These are phyloP conservation scores for Rallus crepitans DNA, from an alignment of 2,797 vertebrate genomes.

Conservation along the genomic window DNA sequence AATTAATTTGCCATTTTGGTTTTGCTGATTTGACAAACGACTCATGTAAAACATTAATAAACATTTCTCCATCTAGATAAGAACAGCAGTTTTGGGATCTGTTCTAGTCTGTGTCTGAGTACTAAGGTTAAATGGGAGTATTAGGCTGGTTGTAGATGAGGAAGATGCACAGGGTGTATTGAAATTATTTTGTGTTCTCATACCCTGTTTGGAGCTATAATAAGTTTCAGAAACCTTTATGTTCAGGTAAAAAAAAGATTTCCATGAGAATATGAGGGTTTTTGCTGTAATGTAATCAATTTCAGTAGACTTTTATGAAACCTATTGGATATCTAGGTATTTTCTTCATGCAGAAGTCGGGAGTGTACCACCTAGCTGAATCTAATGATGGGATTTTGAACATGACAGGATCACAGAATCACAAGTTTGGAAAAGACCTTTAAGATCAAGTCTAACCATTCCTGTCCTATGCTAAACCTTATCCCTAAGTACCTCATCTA, in stretches of 20 bases:
- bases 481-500: no score
- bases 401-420: no score
- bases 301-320: background rate
- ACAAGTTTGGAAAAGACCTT: no score
- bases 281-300: background rate
- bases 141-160: background rate
- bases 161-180: background rate
- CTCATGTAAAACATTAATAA: background rate
- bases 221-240: background rate
- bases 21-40: slow-evolving; percentile 14
- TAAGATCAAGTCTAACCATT: no score
- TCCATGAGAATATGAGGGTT: background rate
- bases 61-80: slow-evolving; percentile 16
- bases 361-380: background rate
- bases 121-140: background rate
- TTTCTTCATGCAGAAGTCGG: background rate
- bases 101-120: background rate
- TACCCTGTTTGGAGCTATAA: background rate
- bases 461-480: no score
- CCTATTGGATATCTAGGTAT: background rate
- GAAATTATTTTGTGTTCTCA: background rate
- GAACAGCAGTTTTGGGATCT: background rate
- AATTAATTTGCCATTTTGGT: background rate
- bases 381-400: background rate
- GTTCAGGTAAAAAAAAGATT: background rate